A percentile compares a stretch with the other conserved stretches of the same genome.
Evolutionary conservation across 1,140 invertebrate species (phyloP).

Genomic region (Drosophila carrolli): DNA sequence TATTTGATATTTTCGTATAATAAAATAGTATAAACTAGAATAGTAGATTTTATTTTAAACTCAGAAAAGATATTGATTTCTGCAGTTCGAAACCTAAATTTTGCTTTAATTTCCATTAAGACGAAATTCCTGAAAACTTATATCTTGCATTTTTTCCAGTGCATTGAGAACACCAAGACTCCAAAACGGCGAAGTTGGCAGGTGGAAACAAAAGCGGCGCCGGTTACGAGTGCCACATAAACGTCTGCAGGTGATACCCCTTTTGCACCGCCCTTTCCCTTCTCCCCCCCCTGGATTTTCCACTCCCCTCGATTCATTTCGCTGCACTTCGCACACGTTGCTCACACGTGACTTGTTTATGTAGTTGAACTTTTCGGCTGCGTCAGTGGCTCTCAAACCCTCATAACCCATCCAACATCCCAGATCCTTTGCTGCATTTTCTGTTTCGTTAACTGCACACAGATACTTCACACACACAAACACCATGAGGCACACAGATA

Average conservation of each 20-base stretch:
- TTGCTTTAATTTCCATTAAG: too few relatives aligned
- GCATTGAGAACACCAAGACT: conserved; percentile 2
- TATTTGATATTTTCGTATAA: too few relatives aligned
- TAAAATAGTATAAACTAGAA: too few relatives aligned
- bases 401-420: conserved; percentile 43
- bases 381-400: conserved; percentile 38
- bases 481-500: conserved; percentile 7
- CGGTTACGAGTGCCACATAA: conserved; percentile 62
- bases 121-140: too few relatives aligned
- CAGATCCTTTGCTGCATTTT: conserved; percentile 63
- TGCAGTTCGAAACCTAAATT: too few relatives aligned
- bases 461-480: conserved; percentile 20
- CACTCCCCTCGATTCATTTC: conserved; percentile 51
- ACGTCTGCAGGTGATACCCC: conserved; percentile 48
- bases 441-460: conserved; percentile 74
- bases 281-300: conserved; percentile 16
- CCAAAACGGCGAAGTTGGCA: conserved; percentile 34
- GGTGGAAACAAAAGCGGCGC: conserved; percentile 62
- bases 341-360: conserved; percentile 82
- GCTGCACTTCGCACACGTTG: conserved; percentile 79
- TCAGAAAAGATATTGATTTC: too few relatives aligned
- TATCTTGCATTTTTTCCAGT: conserved; percentile 1
- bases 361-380: conserved; percentile 71
- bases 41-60: too few relatives aligned
- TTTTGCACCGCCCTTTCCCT: conserved; percentile 12